These are phyloP conservation scores for Argyrosomus japonicus DNA, from an alignment of 2,113 vertebrate genomes.

Conservation along the genomic window DNA sequence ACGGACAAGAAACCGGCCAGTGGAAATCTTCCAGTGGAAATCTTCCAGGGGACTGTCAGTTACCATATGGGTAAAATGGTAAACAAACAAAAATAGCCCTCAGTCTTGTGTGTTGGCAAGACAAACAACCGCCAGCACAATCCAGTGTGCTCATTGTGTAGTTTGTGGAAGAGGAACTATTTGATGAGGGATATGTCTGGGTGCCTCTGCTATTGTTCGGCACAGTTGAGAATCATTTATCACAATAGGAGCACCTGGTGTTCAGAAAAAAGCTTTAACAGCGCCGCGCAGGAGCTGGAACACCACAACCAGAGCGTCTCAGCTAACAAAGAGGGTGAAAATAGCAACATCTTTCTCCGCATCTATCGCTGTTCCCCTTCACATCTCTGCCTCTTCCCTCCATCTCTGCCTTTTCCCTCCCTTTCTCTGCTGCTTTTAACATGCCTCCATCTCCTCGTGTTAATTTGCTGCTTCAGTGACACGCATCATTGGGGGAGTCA, in stretches of 20 bases:
- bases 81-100: slow-evolving; percentile 62
- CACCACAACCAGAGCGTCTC: slow-evolving; percentile 58
- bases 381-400: slow-evolving; percentile 31
- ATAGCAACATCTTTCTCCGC: slow-evolving; percentile 66
- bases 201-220: slow-evolving; percentile 63
- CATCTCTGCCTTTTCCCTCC: slow-evolving; percentile 29
- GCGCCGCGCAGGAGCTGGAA: slow-evolving; percentile 69
- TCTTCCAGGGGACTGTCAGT: slow-evolving; percentile 55
- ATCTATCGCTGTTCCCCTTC: slow-evolving; percentile 52
- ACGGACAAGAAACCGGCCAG: slow-evolving; percentile 41
- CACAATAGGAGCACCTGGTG: slow-evolving; percentile 71
- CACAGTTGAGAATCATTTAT: slow-evolving; percentile 72
- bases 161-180: slow-evolving; percentile 61
- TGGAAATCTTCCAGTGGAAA: slow-evolving; percentile 18
- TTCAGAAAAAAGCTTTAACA: slow-evolving; percentile 55
- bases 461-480: slow-evolving; percentile 90
- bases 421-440: slow-evolving; percentile 66
- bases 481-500: slow-evolving; percentile 84
- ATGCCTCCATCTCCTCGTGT: slow-evolving; percentile 81
- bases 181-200: slow-evolving; percentile 65
- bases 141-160: slow-evolving; percentile 57
- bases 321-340: slow-evolving; percentile 69
- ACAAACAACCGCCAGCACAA: slow-evolving; percentile 54
- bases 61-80: slow-evolving; percentile 43
- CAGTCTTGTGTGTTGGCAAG: slow-evolving; percentile 35